These are phyloP conservation scores for Calcarius ornatus DNA, from an alignment of 2,113 vertebrate species.

Conservation along the genomic window DNA sequence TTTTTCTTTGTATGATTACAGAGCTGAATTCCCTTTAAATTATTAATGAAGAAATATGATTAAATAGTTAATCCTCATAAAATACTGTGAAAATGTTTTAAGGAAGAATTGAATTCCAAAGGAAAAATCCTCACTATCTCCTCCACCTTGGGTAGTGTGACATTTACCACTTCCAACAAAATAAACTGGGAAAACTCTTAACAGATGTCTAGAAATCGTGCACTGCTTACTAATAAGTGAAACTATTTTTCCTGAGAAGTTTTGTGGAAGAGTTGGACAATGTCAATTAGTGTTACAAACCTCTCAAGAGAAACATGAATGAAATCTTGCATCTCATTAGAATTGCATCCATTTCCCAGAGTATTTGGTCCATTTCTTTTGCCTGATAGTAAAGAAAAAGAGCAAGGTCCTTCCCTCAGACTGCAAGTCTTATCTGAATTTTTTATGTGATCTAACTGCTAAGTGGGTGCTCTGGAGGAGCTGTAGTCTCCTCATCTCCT, in stretches of 20 bases:
- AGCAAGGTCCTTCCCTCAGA: neutral
- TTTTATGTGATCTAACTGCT: neutral
- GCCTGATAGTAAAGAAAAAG: neutral
- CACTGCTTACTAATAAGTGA: neutral
- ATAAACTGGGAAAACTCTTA: neutral
- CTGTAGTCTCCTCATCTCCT: neutral
- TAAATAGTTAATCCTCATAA: neutral
- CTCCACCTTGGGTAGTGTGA: neutral
- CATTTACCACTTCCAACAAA: neutral
- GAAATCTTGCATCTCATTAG: neutral
- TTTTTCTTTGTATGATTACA: neutral
- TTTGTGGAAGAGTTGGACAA: neutral
- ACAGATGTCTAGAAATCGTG: neutral
- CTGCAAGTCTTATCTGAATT: neutral
- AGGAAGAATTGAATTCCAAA: neutral
- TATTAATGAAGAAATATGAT: neutral
- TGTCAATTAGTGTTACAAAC: neutral
- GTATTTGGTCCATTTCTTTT: neutral
- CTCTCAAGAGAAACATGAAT: neutral
- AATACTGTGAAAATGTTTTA: neutral
- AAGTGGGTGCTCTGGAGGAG: neutral
- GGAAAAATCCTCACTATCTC: neutral
- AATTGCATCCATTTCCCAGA: neutral
- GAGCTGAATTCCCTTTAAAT: neutral
- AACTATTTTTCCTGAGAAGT: neutral